A percentile compares a stretch with the other conserved stretches of the same genome.
phyloP scores from a whole-genome alignment of 2,797 vertebrate genomes.

The Podarcis lilfordi region DNA sequence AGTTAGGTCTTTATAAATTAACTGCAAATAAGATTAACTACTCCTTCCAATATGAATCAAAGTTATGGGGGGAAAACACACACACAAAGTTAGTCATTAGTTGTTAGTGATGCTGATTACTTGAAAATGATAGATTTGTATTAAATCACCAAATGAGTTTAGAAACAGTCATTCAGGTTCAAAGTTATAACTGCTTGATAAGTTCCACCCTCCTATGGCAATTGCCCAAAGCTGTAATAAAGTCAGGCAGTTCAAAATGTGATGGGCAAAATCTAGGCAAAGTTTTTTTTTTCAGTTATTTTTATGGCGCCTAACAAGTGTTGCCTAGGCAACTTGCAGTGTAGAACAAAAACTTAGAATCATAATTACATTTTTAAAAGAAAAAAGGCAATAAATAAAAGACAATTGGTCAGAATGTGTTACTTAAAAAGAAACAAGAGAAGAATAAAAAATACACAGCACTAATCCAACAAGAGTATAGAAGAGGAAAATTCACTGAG shows the following conservation, averaged over 20 bases:
- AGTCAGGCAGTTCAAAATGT: conserved; percentile 22
- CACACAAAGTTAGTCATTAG: conserved; percentile 60
- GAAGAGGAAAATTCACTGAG: background rate
- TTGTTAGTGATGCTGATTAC: conserved; percentile 45
- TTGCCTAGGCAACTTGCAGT: background rate
- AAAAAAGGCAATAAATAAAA: background rate
- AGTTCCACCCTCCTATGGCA: conserved; percentile 30
- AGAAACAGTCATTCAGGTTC: conserved; percentile 49
- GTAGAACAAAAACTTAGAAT: background rate
- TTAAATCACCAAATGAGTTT: conserved; percentile 57
- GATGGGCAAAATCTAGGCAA: background rate
- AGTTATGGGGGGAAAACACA: conserved; percentile 52
- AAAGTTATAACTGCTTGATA: conserved; percentile 20
- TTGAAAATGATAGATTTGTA: conserved; percentile 35
- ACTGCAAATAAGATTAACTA: conserved; percentile 63
- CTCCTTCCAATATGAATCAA: conserved; percentile 59
- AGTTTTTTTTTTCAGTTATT: background rate
- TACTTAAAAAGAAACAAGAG: background rate
- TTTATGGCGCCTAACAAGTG: background rate
- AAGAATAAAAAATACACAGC: background rate
- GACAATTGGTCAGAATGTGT: background rate
- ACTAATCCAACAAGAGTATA: background rate
- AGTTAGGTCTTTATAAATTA: conserved; percentile 55
- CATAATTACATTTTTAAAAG: background rate
- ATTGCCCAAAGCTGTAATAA: conserved; percentile 16